Base-by-base conservation (phyloP, 1,140 invertebrate genomes). In the Microplitis mediator region DNA sequence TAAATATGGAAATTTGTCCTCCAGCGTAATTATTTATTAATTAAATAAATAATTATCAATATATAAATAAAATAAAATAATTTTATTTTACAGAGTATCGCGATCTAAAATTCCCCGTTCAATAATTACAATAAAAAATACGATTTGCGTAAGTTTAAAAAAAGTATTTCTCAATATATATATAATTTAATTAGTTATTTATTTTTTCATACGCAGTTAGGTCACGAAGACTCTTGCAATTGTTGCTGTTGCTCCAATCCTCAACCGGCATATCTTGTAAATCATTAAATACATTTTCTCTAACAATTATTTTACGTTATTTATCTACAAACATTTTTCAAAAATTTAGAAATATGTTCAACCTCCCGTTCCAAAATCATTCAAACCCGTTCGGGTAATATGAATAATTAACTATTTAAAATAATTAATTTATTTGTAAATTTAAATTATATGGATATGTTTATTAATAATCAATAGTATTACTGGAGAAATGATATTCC, bases 301-400 rank as follows among this genome's bases (percentile, higher is more conserved):
- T 58, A 54, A 36, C 51, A 51, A 11, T 4, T 13, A 36, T 23
- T 23, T 31, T 16, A 51, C 4, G 3, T 8, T 3, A 65, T 6
- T 32, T 14, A 23, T 50, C 14, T 11, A 4, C 23, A 65, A 14
- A 35, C 3, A 39, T 14, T n/a, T 65, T 23, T 23, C 0, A 14
- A 50, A 13, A 62, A 77, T 78, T 14, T 64, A 86, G 85, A 83
- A 81, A 84, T 91, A 91, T 76, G 81, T 90, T 62, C 90, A 91
- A 78, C 90, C 90, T 3, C 72, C 89, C n/a, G 75, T 88, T 3
- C 80, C 88, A 11, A 89, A 89, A 70, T 89, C 89, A 0, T 88
- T 85, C 32, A 83, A 84, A 16, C 90, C 90, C 16, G 63, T 82
- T 52, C 68, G 68, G 2, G 83, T 87, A 74, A 85, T 87, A 51